Base-by-base conservation (phyloP, 2,797 vertebrate species). In the Orestias chungarensis region DNA sequence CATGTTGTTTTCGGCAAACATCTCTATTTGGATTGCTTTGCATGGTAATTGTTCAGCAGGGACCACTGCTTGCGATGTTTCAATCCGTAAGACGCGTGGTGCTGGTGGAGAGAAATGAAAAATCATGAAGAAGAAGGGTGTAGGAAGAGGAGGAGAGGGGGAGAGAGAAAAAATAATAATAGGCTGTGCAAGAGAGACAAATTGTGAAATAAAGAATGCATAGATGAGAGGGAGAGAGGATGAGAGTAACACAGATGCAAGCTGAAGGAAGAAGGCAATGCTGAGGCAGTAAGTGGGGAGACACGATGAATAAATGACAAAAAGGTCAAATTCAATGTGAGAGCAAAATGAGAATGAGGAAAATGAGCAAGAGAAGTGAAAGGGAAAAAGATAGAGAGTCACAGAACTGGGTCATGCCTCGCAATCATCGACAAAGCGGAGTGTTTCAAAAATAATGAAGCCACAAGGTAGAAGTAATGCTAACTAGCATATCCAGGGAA, bases 1-100 rank as follows among this genome's bases (percentile, higher is more conserved):
- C 97, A 97, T 97, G 97, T 97, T 99, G 97, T 98, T 99, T 98
- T 98, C 96, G 95, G 96, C 97, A 99, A 99, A 99, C 97, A 99
- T 98, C 97, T 98, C 96, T 96, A 96, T 98, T 98, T 97, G 97
- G 95, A 96, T 95, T 95, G 94, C 95, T 96, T 95, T 92, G 95
- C 96, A 94, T 94, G 93, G 95, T 96, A 97, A 98, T 95, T 95
- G 96, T 96, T 97, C 96, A 90, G 95, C 91, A 89, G 95, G 94
- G 95, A 95, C 93, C 87, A 88, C 89, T 91, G 94, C 90, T 94
- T 83, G 93, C 91, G 82, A 95, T 92, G 91, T 87, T 91, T 92
- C 89, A 87, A 87, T 90, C 80, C 65, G 67, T 87, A 89, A 88
- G 87, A 90, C 91, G 90, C 77, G 88, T 87, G 86, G 84, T 88